A percentile compares a stretch with the other conserved stretches of the same genome.
Conservation (phyloP, 1,140 invertebrate species). For the Lordiphosa clarofinis region DNA sequence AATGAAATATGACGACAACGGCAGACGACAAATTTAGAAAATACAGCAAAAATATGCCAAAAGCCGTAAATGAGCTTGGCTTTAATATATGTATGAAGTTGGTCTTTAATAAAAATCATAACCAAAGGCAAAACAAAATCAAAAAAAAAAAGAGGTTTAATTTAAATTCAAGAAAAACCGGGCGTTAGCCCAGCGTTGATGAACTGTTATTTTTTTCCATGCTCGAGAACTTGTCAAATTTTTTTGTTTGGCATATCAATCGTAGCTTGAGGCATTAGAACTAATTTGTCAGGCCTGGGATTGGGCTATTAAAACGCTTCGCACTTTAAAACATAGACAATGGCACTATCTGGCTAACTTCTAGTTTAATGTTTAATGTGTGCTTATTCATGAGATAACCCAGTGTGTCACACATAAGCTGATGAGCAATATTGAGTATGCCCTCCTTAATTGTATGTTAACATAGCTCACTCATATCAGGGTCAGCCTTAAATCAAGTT, state of each 20-base stretch:
- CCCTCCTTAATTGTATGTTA: too few relatives aligned
- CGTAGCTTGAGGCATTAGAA: constrained; percentile 17
- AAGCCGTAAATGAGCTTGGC: constrained; percentile 28
- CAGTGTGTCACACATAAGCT: constrained; percentile 10
- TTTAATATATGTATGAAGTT: constrained; percentile 15
- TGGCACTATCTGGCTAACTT: constrained; percentile 33
- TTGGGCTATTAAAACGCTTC: constrained; percentile 5
- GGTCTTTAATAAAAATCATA: constrained; percentile 45
- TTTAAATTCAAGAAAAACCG: constrained; percentile 52
- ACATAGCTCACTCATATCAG: too few relatives aligned
- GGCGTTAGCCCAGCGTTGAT: constrained; percentile 26
- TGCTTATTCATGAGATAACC: too few relatives aligned
- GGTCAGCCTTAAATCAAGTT: constrained; percentile 2
- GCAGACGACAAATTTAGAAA: constrained; percentile 35
- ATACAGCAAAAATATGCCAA: constrained; percentile 14
- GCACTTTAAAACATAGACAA: constrained; percentile 45
- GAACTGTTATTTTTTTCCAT: constrained; percentile 5
- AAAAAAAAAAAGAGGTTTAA: constrained; percentile 28
- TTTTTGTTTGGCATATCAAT: neutral
- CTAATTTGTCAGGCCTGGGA: constrained; percentile 32
- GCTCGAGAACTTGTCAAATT: constrained; percentile 31
- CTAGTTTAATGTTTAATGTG: too few relatives aligned
- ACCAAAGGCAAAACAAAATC: constrained; percentile 32
- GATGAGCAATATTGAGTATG: too few relatives aligned
- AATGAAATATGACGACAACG: constrained; percentile 30